Evolutionary conservation across 2,113 vertebrate genomes (phyloP), one percentile per base, ranked within the genome.

Genomic region (Hypomesus transpacificus): DNA sequence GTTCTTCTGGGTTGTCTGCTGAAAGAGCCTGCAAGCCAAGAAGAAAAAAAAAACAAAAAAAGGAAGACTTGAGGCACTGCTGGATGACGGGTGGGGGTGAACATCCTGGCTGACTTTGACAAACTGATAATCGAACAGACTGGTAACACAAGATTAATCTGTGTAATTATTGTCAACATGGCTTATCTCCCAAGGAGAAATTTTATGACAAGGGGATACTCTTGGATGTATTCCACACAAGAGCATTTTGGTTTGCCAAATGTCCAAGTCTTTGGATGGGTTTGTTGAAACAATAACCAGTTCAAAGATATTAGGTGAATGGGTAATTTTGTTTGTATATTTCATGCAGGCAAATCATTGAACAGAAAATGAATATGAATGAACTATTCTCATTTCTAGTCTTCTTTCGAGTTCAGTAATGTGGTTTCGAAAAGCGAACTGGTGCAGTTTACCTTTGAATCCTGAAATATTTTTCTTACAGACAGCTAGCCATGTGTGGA

Each of bases 91-190:
- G 70, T 51, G 51, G 82, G 74, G 80, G 70, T 51, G 51, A 74
- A 78, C 83, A 83, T 76, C 83, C 86, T 88, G 88, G 81, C 82
- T 84, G 85, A 88, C 87, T 89, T 86, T 89, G 86, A 89, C 86
- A 83, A 90, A 91, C 77, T 81, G 83, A 90, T 88, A 86, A 88
- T 83, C 68, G 83, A 88, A 69, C 84, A 85, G 85, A 82, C 64
- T 22, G 75, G 77, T 80, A 87, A 86, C 81, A 85, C 69, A 70
- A 86, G 87, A 91, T 89, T 87, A 89, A 90, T 90, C 85, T 87
- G 74, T 84, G 74, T 88, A 90, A 88, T 89, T 87, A 88, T 84
- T 79, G 79, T 79, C 81, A 79, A 71, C 65, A 68, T 65, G 75
- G 79, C 78, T 81, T 76, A 87, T 80, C 78, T 88, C 80, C 78